Evolutionary conservation across 2,113 vertebrate genomes (phyloP).

Genomic region (Camelus bactrianus): DNA sequence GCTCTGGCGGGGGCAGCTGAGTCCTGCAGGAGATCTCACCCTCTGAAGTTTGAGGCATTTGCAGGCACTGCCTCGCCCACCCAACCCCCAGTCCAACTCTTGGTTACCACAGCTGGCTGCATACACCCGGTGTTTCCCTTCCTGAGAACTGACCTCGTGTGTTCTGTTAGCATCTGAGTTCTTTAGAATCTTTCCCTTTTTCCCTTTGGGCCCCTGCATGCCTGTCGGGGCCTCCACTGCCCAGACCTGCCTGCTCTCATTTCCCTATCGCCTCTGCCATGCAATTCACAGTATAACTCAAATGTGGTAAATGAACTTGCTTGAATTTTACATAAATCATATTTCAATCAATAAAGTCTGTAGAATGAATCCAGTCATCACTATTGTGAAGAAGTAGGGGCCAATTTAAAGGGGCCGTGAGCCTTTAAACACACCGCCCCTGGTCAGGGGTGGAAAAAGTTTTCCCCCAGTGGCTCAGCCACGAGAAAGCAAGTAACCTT

Average conservation of each 20-base stretch:
- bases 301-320: constrained; percentile 69
- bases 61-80: neutral
- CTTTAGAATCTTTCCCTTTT: constrained; percentile 22
- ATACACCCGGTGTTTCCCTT: constrained; percentile 49
- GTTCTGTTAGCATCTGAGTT: constrained; percentile 62
- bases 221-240: neutral
- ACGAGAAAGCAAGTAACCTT: constrained; percentile 52
- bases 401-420: constrained; percentile 35
- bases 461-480: constrained; percentile 18
- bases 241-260: neutral
- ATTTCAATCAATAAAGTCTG: constrained; percentile 73
- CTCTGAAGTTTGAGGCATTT: constrained; percentile 7
- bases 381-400: constrained; percentile 18
- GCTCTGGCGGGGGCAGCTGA: neutral
- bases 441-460: constrained; percentile 57
- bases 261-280: neutral
- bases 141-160: constrained; percentile 67
- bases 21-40: neutral
- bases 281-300: constrained; percentile 44
- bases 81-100: neutral
- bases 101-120: neutral
- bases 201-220: neutral
- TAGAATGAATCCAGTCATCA: constrained; percentile 58
- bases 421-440: constrained; percentile 11
- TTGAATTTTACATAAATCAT: constrained; percentile 74